phyloP scores from a whole-genome alignment of 2,113 vertebrate genomes.

The Oreochromis tanganicae region DNA sequence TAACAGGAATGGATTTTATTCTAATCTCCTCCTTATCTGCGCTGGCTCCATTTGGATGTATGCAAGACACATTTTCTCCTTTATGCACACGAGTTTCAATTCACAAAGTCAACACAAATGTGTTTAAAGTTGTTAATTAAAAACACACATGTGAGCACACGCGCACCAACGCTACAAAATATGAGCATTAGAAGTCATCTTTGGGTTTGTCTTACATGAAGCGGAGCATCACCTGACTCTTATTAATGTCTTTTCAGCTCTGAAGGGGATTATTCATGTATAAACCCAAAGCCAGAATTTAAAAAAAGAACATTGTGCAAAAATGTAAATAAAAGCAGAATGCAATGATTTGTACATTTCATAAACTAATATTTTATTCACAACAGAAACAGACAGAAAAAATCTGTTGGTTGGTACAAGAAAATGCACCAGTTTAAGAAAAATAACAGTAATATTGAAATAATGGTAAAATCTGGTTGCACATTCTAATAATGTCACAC shows the following conservation, averaged over 20 bases:
- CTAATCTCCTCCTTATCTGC: constrained; percentile 40
- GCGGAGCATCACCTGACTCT: not conserved
- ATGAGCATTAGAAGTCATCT: not conserved
- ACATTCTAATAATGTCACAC: not conserved
- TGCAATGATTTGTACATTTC: not conserved
- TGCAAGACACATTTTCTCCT: constrained; percentile 9
- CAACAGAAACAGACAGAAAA: not conserved
- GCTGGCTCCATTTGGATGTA: not conserved
- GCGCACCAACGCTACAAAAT: not conserved
- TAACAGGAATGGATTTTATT: constrained; percentile 27
- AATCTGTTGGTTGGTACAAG: not conserved
- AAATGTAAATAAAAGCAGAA: not conserved
- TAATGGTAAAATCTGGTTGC: not conserved
- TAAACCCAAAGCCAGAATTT: not conserved
- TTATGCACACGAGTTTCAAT: constrained; percentile 2
- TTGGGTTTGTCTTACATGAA: not conserved
- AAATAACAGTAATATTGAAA: not conserved
- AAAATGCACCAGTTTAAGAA: not conserved
- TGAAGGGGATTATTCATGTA: not conserved
- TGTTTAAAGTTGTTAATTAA: constrained; percentile 52
- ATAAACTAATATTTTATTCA: not conserved
- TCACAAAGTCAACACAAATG: constrained; percentile 33
- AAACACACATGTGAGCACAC: constrained; percentile 7
- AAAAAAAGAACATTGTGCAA: not conserved
- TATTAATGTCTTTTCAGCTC: not conserved